Base-by-base conservation (phyloP, 1,140 invertebrate species). In the Hydropsyche tenuis region DNA sequence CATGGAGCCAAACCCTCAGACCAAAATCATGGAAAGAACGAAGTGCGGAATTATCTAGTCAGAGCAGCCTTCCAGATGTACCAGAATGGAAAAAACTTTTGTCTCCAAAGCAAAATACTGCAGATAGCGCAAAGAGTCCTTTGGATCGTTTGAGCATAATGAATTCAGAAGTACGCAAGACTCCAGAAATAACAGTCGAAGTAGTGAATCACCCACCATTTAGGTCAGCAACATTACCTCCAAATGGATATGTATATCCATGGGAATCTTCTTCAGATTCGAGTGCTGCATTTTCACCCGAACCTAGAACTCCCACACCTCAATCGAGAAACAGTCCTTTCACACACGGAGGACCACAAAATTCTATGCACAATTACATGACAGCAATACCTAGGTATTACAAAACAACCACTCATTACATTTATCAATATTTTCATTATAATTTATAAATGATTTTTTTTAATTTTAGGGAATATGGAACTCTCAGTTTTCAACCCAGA, bases 1-100 rank as follows among this genome's bases (percentile, higher is more conserved):
- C 79, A n/a, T 85, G 85, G 85, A 86, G 82, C 71, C 85, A 86
- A 76, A 85, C 85, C 0, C 71, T 86, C 56, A 79, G 82, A 68
- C 83, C 85, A 7, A 80, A 80, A 27, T 81, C 84, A 6, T 84
- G 81, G 79, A 80, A 81, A 43, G 83, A 86, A 73, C 82, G 83
- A 76, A 85, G 81, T 76, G 82, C 82, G 16, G 85, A 86, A 74
- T 81, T 82, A 0, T 81, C 83, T 53, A 83, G 80, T 72, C 79
- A 80, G 6, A 63, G 48, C 51, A 48, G 9, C 6, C 70, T 69
- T 68, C 22, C 45, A 56, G 79, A 80, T 25, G 80, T 82, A 43
- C 82, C 84, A 65, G 83, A 85, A 64, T 82, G 81, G 81, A 80
- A 82, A 30, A 86, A 83, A 74, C 81, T 81, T 0, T 82, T 80